phyloP scores from a whole-genome alignment of 2,888 invertebrate species.

The Rhingia rostrata region DNA sequence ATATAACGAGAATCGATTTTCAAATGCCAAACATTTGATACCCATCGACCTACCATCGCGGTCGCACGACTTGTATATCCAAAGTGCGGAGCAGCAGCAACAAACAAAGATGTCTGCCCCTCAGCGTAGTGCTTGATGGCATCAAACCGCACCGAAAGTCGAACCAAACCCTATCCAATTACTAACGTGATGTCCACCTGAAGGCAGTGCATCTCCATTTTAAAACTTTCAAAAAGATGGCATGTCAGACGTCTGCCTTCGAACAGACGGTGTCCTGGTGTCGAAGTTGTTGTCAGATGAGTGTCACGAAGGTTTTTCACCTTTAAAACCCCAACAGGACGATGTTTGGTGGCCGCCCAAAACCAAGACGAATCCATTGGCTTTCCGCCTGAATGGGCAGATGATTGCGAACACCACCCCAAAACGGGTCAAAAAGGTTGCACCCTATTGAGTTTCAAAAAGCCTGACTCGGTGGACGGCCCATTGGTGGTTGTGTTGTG shows the following conservation, averaged over 20 bases:
- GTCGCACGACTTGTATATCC: slow-evolving; percentile 57
- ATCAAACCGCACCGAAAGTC: slow-evolving; percentile 58
- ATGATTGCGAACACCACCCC: slow-evolving; percentile 71
- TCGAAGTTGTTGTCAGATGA: slow-evolving; percentile 49
- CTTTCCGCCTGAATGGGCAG: slow-evolving; percentile 50
- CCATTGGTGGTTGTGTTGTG: slow-evolving; percentile 65
- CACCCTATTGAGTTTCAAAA: slow-evolving; percentile 67
- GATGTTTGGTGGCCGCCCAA: slow-evolving; percentile 48
- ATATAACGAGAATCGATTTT: slow-evolving; percentile 12
- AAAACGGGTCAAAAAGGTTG: slow-evolving; percentile 66
- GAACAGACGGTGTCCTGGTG: slow-evolving; percentile 23
- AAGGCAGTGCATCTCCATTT: slow-evolving; percentile 46
- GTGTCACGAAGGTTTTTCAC: slow-evolving; percentile 68
- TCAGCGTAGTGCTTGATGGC: slow-evolving; percentile 27
- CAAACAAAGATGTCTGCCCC: slow-evolving; percentile 54
- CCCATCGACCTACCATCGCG: slow-evolving; percentile 28
- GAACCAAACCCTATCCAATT: slow-evolving; percentile 59
- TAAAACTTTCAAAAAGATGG: slow-evolving; percentile 6
- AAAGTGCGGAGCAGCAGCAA: neutral
- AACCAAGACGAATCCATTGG: slow-evolving; percentile 28
- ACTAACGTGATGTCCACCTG: slow-evolving; percentile 22
- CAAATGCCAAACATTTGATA: slow-evolving; percentile 53
- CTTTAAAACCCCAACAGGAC: slow-evolving; percentile 53
- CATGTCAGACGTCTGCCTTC: slow-evolving; percentile 11
- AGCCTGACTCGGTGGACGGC: slow-evolving; percentile 36